Evolutionary conservation across 2,113 vertebrate species (phyloP), one percentile per base, ranked within the genome.

Genomic region (Rattus norvegicus): DNA sequence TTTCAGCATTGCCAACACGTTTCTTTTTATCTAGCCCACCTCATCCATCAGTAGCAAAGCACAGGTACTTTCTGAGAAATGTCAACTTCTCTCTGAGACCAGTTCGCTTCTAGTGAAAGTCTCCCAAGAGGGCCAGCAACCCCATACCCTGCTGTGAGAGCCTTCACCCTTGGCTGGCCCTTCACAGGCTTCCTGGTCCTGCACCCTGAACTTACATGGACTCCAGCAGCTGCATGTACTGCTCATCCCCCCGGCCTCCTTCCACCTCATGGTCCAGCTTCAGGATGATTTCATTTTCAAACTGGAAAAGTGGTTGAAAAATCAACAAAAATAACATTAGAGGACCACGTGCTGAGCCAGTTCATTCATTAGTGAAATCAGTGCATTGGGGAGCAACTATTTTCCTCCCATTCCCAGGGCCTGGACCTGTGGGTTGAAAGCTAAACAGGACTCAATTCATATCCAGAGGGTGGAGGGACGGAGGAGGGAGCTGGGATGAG

Each of bases 191-290:
- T n/a, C 24, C 28, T n/a, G 24, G 3, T 36, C 0, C 0, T 0
- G 3, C 33, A 24, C 20, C 0, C 22, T 7, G 33, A 14, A 98
- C 99, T 97, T 98, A 99, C 99, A 99, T 99, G n/a, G 98, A 99
- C 97, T 99, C 99, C 97, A 99, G 98, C 30, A 99, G 98, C 92
- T 99, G 99, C 99, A 99, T 99, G 98, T 99, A 99, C 95, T 99
- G 98, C 90, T 99, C 99, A 19, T 99, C 99, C 52, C 99, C 99
- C 92, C 99, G 99, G 86, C 99, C 99, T 28, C 99, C 99, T 98
- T 99, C 99, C 95, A 99, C 99, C 88, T 99, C 99, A 3, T 99
- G 99, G 97, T 99, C 99, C 99, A 99, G 97, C 98, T 99, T 99
- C 97, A 99, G 98, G 98, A 99, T 99, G 2, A 99, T 99, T 98